A percentile compares a stretch with the other conserved stretches of the same genome.
phyloP scores from a whole-genome alignment of 2,113 vertebrate genomes.

The Sterrhoptilus dennistouni region DNA sequence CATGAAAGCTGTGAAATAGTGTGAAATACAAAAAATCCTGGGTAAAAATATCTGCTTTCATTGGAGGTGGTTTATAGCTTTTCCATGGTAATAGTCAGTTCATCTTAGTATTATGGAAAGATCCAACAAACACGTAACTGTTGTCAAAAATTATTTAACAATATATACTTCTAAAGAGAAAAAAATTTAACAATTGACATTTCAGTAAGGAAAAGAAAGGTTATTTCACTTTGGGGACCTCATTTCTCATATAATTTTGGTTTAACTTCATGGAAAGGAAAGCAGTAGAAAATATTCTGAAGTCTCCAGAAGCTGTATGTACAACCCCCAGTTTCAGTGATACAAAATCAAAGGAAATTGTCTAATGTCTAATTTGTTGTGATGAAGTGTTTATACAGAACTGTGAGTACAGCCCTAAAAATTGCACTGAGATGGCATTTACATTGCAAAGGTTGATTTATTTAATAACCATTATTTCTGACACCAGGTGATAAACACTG shows the following conservation, averaged over 20 bases:
- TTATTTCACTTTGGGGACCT: background rate
- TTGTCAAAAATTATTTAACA: background rate
- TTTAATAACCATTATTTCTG: background rate
- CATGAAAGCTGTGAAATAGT: conserved; percentile 4
- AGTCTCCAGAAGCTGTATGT: background rate
- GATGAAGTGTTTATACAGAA: background rate
- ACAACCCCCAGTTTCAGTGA: background rate
- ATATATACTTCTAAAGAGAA: background rate
- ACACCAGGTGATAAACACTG: background rate
- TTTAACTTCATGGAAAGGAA: background rate
- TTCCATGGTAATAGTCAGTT: background rate
- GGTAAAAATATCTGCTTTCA: background rate
- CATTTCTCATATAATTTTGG: background rate
- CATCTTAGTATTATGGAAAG: background rate
- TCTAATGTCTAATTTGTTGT: background rate
- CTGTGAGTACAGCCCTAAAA: background rate
- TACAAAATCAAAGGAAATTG: background rate
- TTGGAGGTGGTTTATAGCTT: background rate
- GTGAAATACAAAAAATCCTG: background rate
- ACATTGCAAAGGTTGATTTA: background rate
- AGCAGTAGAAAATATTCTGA: background rate
- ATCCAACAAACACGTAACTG: background rate
- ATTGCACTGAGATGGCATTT: background rate
- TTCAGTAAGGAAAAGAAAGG: background rate
- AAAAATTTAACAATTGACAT: background rate